These are phyloP conservation scores for Adelognathus sp. DNA, from an alignment of 2,888 invertebrate species.

Conservation along the genomic window DNA sequence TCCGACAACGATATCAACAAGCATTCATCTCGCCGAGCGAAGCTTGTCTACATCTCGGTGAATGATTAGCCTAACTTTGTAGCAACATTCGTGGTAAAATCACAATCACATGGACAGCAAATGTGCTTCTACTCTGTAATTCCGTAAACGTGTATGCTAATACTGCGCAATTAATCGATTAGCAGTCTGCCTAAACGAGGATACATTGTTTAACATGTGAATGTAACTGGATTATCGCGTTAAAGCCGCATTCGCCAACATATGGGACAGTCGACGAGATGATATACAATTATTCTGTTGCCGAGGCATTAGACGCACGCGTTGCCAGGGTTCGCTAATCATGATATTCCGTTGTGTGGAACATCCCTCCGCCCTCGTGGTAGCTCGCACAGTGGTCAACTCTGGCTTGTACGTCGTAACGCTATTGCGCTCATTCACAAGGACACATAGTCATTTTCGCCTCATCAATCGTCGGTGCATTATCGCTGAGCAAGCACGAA, in stretches of 20 bases:
- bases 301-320: slow-evolving; percentile 46
- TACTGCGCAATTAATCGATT: slow-evolving; percentile 3
- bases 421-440: slow-evolving; percentile 49
- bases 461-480: slow-evolving; percentile 51
- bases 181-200: slow-evolving; percentile 5
- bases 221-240: neutral
- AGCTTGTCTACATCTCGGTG: too few species aligned
- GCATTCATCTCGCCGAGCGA: too few species aligned
- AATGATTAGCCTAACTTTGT: too few species aligned
- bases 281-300: slow-evolving; percentile 41
- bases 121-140: too few species aligned
- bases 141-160: too few species aligned
- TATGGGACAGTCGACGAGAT: slow-evolving; percentile 13
- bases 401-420: slow-evolving; percentile 28
- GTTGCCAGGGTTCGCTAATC: slow-evolving; percentile 45
- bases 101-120: too few species aligned
- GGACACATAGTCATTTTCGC: slow-evolving; percentile 45
- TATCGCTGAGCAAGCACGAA: slow-evolving; percentile 48
- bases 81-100: too few species aligned
- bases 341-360: slow-evolving; percentile 44
- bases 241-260: slow-evolving; percentile 7
- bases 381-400: neutral
- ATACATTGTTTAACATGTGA: slow-evolving; percentile 1
- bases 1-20: too few species aligned
- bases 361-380: neutral